Conservation (phyloP, 2,113 vertebrate species). For the Pituophis catenifer region DNA sequence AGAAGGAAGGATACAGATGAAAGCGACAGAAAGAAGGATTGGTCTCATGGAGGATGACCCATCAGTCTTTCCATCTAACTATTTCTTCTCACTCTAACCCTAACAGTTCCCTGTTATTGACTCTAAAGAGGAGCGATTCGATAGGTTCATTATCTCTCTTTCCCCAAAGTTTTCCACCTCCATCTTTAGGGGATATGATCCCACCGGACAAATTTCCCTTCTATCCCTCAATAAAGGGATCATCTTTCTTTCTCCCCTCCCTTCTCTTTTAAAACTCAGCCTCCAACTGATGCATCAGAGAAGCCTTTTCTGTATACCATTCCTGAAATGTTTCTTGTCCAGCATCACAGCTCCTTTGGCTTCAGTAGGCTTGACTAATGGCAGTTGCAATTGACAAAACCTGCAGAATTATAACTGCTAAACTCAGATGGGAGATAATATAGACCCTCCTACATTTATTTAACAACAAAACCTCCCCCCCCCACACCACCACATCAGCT, state of each 20-base stretch:
- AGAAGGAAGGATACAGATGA: neutral
- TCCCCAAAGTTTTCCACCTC: neutral
- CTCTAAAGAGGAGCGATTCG: neutral
- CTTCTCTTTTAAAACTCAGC: conserved; percentile 32
- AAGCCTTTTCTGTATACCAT: conserved; percentile 63
- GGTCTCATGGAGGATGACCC: accelerated
- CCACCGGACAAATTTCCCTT: neutral
- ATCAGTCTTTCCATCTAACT: neutral
- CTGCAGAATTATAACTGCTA: conserved; percentile 66
- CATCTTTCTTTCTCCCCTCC: neutral
- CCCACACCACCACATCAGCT: no score
- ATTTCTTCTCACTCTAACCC: neutral
- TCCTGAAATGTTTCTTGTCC: conserved; percentile 67
- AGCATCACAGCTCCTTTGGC: conserved; percentile 60
- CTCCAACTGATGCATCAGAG: conserved; percentile 61
- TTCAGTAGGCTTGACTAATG: conserved; percentile 68
- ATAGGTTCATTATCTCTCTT: neutral
- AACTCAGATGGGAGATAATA: conserved; percentile 23
- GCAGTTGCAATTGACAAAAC: conserved; percentile 63
- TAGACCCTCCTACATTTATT: conserved; percentile 44
- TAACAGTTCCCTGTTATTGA: neutral
- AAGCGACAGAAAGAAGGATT: neutral
- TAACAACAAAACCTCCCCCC: neutral
- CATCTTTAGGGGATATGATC: neutral
- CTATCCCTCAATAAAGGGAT: neutral